Base-by-base conservation (phyloP, 1,140 invertebrate species). In the Pinna nobilis region DNA sequence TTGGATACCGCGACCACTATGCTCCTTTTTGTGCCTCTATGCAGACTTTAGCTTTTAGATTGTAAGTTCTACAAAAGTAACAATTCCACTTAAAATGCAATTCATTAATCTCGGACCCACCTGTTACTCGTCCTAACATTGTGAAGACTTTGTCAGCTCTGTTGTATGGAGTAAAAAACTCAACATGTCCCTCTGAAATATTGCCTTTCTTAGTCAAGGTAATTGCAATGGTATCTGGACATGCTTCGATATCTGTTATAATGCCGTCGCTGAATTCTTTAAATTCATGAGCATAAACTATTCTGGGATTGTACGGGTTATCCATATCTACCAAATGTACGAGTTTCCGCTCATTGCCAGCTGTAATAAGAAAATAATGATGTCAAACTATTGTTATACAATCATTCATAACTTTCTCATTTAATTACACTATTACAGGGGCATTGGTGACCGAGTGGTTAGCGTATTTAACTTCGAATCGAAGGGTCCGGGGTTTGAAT, bases 261-360 rank as follows among this genome's bases (percentile, higher is more conserved):
- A 50, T 47, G 3, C 49, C 69, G 20, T 71, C 69, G 2, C 49
- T 60, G 23, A 18, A 4, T 1, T 25, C 32, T 18, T 63, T 44
- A 30, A 71, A 71, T 37, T 30, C n/a, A 39, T 71, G 55, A 0
- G 69, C 64, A 33, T 50, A 63, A 9, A 47, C 20, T 3, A 71
- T 63, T 9, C 35, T 13, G 5, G 69, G 69, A 18, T 3, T 33
- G 39, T 41, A 39, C 1, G 69, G 47, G 9, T 71, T 53, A 20
- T 60, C 64, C 35, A 71, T 39, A 18, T 71, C 69, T 41, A 63
- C 33, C 18, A 70, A 51, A 35, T 71, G 69, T 20, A 71, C 25
- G 25, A 41, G 44, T 23, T 63, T 44, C 37, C 13, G 59, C 11
- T 28, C 23, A 63, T 63, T 35, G 18, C n/a, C 59, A 44, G 59